phyloP scores from a whole-genome alignment of 2,113 vertebrate species.

The Tamias sibiricus region DNA sequence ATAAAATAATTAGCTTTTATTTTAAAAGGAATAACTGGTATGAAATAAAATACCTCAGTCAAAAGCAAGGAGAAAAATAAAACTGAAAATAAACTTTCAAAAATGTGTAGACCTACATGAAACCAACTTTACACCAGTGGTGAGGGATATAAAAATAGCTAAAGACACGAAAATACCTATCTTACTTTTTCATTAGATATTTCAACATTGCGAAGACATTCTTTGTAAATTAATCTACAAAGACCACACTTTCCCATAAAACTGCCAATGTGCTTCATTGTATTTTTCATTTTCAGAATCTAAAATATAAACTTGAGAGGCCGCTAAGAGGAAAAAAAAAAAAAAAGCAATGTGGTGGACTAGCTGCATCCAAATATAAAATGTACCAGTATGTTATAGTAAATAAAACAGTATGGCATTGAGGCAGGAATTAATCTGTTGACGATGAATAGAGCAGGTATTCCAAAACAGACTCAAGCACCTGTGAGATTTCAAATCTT shows the following conservation, averaged over 20 bases:
- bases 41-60: slow-evolving; percentile 48
- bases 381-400: background rate
- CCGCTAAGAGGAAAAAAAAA: background rate
- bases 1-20: slow-evolving; percentile 66
- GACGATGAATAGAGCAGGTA: background rate
- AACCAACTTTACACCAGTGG: slow-evolving; percentile 7
- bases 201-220: background rate
- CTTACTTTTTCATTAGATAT: background rate
- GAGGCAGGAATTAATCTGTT: background rate
- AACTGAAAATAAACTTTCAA: slow-evolving; percentile 12
- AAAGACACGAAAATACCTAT: background rate
- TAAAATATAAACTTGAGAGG: background rate
- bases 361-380: background rate
- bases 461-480: background rate
- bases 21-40: slow-evolving; percentile 52
- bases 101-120: slow-evolving; percentile 15
- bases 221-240: background rate
- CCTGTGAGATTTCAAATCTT: slow-evolving; percentile 24
- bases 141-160: background rate
- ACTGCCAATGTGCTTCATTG: background rate
- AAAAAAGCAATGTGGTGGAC: background rate
- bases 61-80: slow-evolving; percentile 45
- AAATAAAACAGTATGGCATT: slow-evolving; percentile 48
- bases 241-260: background rate
- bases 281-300: slow-evolving; percentile 21